These are phyloP conservation scores for Parapristionchus giblindavisi DNA, from an alignment of 2,888 invertebrate species.

Conservation along the genomic window DNA sequence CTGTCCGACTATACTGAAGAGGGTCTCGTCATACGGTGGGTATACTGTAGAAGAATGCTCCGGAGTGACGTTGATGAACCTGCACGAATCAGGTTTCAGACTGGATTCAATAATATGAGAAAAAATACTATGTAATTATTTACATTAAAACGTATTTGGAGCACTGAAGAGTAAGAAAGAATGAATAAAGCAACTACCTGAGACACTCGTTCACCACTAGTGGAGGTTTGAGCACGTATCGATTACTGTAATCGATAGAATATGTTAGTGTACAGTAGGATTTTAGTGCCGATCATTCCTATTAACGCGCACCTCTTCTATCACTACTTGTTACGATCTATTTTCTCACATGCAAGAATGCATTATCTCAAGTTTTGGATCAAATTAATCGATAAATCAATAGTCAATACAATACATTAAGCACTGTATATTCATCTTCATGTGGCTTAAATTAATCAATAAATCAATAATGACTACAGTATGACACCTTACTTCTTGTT, in stretches of 20 bases:
- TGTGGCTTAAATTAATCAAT: not conserved
- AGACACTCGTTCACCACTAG: conserved; percentile 18
- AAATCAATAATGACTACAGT: not conserved
- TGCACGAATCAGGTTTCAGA: not conserved
- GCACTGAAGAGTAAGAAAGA: too few relatives aligned
- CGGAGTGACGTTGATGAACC: conserved; percentile 22
- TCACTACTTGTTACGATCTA: too few relatives aligned
- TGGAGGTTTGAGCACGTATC: conserved; percentile 16
- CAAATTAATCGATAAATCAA: too few relatives aligned
- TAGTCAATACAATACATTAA: too few relatives aligned
- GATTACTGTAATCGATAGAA: conserved; percentile 1
- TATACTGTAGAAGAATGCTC: not conserved
- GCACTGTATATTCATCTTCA: too few relatives aligned
- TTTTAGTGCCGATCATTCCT: too few relatives aligned
- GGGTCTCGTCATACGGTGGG: not conserved
- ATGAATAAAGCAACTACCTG: conserved; percentile 14
- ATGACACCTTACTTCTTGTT: not conserved
- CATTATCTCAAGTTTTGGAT: too few relatives aligned
- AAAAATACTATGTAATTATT: too few relatives aligned
- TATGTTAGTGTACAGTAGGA: too few relatives aligned
- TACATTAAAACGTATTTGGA: too few relatives aligned
- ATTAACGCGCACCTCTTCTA: too few relatives aligned
- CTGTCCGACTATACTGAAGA: not conserved
- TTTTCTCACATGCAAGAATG: too few relatives aligned
- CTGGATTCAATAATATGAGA: not conserved